Base-by-base conservation (phyloP, 1,140 invertebrate genomes). In the Drosophila quadrilineata region DNA sequence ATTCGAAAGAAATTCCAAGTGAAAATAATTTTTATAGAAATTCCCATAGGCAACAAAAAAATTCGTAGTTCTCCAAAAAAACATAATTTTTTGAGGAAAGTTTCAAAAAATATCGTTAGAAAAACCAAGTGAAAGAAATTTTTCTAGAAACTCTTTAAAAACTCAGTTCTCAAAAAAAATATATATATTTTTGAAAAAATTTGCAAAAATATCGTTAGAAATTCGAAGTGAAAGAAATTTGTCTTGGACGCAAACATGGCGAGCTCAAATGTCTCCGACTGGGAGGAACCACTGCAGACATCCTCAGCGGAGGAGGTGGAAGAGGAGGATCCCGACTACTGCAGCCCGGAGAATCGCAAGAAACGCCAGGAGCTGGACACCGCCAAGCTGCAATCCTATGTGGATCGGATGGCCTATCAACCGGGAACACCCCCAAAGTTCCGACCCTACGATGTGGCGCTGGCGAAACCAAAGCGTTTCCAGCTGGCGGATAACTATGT, bases 351-450 rank as follows among this genome's bases (percentile, higher is more conserved):
- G 36, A 75, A 70, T 36, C 50, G 67, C 0, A 62, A 85, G 33
- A 52, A 45, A 6, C 69, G 79, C 0, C 50, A 77, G 22, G 49
- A 76, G 12, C 69, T 80, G 43, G 85, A 75, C 33, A 45, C 88
- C 10, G 17, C 49, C 14, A 75, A 73, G 62, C 29, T 88, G 14
- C 71, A 88, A 41, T 71, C 52, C 0, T 88, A 88, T 64, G 87
- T 88, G 0, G 48, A 54, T 0, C 65, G 73, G 4, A 87, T 88
- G 87, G 75, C 87, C 8, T 88, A 88, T 52, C 73, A 80, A 21
- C 87, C 87, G 22, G 52, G 67, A 2, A 38, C 76, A 57, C 77
- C 87, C 24, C 75, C 66, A 10, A 79, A 75, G 45, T 46, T 48
- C n/a, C 56, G 54, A n/a, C 58, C 68, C 3, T 64, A 70, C 28